phyloP scores from a whole-genome alignment of 2,113 vertebrate genomes.

The Archocentrus centrarchus region DNA sequence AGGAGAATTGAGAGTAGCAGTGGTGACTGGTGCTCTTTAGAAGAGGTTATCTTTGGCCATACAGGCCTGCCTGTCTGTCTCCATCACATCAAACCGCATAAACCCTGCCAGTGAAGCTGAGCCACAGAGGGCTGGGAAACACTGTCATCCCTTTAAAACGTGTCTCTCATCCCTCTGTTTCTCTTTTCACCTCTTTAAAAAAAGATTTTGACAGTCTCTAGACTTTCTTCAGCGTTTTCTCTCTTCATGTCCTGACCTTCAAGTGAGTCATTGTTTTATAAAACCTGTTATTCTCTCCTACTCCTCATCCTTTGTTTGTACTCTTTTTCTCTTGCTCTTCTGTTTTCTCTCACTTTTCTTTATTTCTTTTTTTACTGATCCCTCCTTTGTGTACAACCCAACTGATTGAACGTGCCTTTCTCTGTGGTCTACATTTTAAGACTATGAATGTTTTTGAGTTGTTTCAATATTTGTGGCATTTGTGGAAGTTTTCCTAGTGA shows the following conservation, averaged over 20 bases:
- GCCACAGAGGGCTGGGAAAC: constrained; percentile 25
- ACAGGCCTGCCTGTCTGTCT: constrained; percentile 56
- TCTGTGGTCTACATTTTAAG: neutral
- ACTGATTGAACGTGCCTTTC: neutral
- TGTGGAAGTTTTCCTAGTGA: neutral
- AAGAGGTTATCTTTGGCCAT: constrained; percentile 67
- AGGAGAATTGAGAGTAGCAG: constrained; percentile 4
- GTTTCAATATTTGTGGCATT: neutral
- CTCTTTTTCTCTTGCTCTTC: neutral
- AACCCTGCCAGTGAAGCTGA: constrained; percentile 53
- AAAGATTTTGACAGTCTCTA: constrained; percentile 18
- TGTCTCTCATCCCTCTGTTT: constrained; percentile 31
- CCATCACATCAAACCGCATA: constrained; percentile 67
- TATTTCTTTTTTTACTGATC: neutral
- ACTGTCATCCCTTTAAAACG: constrained; percentile 37
- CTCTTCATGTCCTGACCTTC: neutral
- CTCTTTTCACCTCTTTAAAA: constrained; percentile 13
- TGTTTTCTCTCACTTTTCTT: neutral
- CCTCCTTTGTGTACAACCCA: neutral
- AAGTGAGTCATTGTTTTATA: constrained; percentile 14
- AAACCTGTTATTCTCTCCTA: neutral
- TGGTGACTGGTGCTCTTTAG: constrained; percentile 60
- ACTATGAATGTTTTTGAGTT: neutral
- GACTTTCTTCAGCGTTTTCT: neutral
- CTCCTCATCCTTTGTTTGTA: neutral